Evolutionary conservation across 2,888 invertebrate genomes (phyloP), one percentile per base, ranked within the genome.

Genomic region (Amphipyra berbera): DNA sequence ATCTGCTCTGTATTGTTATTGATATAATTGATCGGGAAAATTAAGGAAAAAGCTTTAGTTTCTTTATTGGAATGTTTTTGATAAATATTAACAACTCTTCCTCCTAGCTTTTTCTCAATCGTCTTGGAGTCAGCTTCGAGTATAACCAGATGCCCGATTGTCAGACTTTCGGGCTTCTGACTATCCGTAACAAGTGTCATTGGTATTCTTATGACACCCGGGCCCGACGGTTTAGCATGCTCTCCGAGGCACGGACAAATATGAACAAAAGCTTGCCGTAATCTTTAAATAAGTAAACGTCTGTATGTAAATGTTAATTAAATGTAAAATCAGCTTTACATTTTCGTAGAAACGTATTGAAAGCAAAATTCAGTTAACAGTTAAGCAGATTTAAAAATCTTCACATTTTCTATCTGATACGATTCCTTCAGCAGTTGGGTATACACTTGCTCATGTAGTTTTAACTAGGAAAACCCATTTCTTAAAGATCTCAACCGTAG

Each of bases 401-500:
- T 38, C 7, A 21, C 21, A 49, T 33, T 48, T 58, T 37, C 12
- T 10, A 7, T 30, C 8, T 15, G 0, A 12, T 15, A n/a, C n/a
- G 10, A 55, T 52, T 61, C 60, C 38, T 47, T 40, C 33, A 54
- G 35, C 49, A 59, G 37, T 67, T 59, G 35, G 58, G 42, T 58
- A 35, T 61, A 21, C 6, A 46, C 57, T 54, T 58, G 50, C 9
- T 55, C 56, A 58, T 68, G 58, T 58, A 64, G 45, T 69, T 71
- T 61, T 68, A 69, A 72, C 49, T 65, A 61, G 41, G 41, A 61
- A 68, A 72, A 53, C 56, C 58, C 50, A 73, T 71, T 71, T 64
- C 69, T 66, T 73, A 73, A 78, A 81, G 66, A 76, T 76, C 70
- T 80, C 70, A 73, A 79, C 79, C 68, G 76, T 76, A 82, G 78